These are phyloP conservation scores for Grus americana DNA, from an alignment of 2,113 vertebrate genomes.

Conservation along the genomic window DNA sequence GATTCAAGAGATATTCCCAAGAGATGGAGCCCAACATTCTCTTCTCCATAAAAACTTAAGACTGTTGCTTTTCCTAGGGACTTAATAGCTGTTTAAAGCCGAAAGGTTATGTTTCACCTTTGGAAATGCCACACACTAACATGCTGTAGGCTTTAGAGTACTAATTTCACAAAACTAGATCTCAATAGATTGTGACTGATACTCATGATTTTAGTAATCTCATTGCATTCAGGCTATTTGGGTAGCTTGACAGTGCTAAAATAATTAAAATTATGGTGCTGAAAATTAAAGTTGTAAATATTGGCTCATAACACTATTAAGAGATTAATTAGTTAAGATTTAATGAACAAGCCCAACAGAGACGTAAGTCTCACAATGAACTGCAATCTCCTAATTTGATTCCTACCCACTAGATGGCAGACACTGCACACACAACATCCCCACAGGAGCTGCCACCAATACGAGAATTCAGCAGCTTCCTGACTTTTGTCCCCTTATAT, in stretches of 20 bases:
- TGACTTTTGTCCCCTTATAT: not conserved
- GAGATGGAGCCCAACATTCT: not conserved
- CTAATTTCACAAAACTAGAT: not conserved
- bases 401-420: constrained; percentile 21
- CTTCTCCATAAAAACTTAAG: not conserved
- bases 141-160: not conserved
- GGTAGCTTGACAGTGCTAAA: not conserved
- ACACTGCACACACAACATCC: accelerated
- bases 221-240: not conserved
- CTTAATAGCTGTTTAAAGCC: not conserved
- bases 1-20: not conserved
- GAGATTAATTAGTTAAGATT: not conserved
- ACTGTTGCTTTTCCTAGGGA: not conserved
- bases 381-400: not conserved
- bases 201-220: not conserved
- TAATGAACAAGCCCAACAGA: not conserved
- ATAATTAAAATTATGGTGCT: not conserved
- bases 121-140: not conserved
- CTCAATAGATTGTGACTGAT: not conserved
- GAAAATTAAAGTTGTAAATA: not conserved
- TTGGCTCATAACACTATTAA: not conserved
- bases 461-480: accelerated
- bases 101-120: not conserved
- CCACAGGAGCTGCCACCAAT: accelerated
- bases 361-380: not conserved